These are phyloP conservation scores for Chrysolophus pictus DNA, from an alignment of 2,797 vertebrate species.

Conservation along the genomic window DNA sequence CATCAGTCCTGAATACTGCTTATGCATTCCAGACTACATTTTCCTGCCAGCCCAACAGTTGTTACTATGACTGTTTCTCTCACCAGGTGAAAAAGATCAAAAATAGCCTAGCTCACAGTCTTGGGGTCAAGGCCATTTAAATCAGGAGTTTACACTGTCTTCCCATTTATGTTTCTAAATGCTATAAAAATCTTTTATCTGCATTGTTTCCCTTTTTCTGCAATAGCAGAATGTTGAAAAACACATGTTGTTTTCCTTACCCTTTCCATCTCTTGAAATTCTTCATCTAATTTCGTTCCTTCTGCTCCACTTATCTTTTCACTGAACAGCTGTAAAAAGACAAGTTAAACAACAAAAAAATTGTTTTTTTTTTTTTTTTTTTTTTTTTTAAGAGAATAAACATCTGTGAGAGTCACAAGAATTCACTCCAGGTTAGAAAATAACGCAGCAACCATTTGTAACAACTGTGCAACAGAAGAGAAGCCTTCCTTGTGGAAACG, in stretches of 20 bases:
- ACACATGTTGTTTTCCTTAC: constrained; percentile 78
- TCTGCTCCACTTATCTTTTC: constrained; percentile 95
- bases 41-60: background rate
- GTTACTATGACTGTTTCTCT: background rate
- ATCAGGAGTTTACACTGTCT: background rate
- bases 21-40: background rate
- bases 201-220: background rate
- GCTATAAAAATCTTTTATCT: background rate
- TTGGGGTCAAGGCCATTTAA: background rate
- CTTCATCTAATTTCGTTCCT: constrained; percentile 93
- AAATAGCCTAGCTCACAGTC: background rate
- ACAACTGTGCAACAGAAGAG: background rate
- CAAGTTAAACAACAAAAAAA: background rate
- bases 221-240: background rate
- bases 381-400: background rate
- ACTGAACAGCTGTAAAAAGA: constrained; percentile 87
- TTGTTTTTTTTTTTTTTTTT: background rate
- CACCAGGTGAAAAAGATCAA: background rate
- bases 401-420: background rate
- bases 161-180: background rate
- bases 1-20: background rate
- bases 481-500: background rate
- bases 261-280: constrained; percentile 94
- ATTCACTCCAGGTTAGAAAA: background rate
- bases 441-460: background rate